Percentiles rank a stretch among this genome's conserved stretches.
Conservation (phyloP, 2,888 invertebrate genomes). For the Sphinx pinastri region DNA sequence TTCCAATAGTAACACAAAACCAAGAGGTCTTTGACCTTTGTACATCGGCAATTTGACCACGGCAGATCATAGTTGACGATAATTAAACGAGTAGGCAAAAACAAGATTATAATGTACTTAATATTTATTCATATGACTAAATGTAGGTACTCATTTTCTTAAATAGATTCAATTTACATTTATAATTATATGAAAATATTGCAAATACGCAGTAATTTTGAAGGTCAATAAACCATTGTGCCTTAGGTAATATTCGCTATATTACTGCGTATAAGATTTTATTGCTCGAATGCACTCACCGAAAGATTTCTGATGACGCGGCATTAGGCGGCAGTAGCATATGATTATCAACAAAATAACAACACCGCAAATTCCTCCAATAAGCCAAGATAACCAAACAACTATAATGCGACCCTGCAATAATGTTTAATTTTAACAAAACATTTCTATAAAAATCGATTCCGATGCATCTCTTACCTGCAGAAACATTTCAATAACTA, state of each 20-base stretch:
- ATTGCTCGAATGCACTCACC: conserved; percentile 68
- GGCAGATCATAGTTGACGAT: too few species aligned
- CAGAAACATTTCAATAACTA: conserved; percentile 79
- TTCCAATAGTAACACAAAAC: too few species aligned
- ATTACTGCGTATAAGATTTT: too few species aligned
- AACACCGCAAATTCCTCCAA: conserved; percentile 86
- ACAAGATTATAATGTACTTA: too few species aligned
- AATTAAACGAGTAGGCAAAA: too few species aligned
- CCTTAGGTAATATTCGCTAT: background rate
- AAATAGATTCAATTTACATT: background rate
- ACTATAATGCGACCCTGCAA: conserved; percentile 80
- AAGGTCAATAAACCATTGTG: background rate
- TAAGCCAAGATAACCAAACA: conserved; percentile 83
- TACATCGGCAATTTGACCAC: too few species aligned
- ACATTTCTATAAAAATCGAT: conserved; percentile 30
- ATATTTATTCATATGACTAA: too few species aligned
- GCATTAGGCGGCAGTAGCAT: conserved; percentile 88
- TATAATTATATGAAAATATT: too few species aligned
- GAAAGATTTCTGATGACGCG: conserved; percentile 87
- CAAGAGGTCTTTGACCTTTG: too few species aligned
- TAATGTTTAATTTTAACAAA: conserved; percentile 37
- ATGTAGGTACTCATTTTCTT: too few species aligned
- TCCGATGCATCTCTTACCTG: conserved; percentile 59
- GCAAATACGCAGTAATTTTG: background rate
- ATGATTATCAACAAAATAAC: conserved; percentile 85